phyloP scores from a whole-genome alignment of 2,888 invertebrate genomes.

The Pachycephus smyrnensis region DNA sequence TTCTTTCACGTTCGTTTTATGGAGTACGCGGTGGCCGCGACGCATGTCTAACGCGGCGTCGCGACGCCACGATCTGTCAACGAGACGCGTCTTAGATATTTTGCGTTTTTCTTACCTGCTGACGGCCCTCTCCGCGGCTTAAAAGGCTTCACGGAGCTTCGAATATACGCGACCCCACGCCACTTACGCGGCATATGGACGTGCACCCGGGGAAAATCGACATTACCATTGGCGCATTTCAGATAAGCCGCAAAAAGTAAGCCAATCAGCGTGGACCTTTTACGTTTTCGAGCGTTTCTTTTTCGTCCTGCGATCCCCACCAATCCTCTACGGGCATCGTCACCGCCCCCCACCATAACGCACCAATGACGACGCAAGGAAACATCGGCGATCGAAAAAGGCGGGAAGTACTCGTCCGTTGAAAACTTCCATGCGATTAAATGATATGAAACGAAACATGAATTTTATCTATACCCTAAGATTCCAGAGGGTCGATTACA shows the following conservation, averaged over 20 bases:
- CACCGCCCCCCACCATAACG: slow-evolving; percentile 35
- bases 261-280: slow-evolving; percentile 69
- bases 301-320: slow-evolving; percentile 52
- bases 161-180: slow-evolving; percentile 75
- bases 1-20: neutral
- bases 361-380: slow-evolving; percentile 15
- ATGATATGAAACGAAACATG: neutral
- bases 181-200: slow-evolving; percentile 73
- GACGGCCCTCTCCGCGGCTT: slow-evolving; percentile 70
- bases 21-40: neutral
- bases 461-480: neutral
- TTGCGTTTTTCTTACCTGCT: slow-evolving; percentile 72
- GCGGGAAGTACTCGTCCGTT: slow-evolving; percentile 51
- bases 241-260: slow-evolving; percentile 72
- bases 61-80: slow-evolving; percentile 67
- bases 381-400: slow-evolving; percentile 45
- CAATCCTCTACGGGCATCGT: neutral
- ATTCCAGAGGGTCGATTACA: neutral
- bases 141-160: slow-evolving; percentile 71
- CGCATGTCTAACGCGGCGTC: neutral
- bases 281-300: slow-evolving; percentile 71
- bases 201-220: slow-evolving; percentile 64
- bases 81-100: slow-evolving; percentile 69
- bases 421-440: slow-evolving; percentile 20
- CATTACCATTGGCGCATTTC: slow-evolving; percentile 70